Percentiles rank a stretch among this genome's conserved stretches.
Conservation (phyloP, 2,113 vertebrate genomes). For the Cygnus buccinator region DNA sequence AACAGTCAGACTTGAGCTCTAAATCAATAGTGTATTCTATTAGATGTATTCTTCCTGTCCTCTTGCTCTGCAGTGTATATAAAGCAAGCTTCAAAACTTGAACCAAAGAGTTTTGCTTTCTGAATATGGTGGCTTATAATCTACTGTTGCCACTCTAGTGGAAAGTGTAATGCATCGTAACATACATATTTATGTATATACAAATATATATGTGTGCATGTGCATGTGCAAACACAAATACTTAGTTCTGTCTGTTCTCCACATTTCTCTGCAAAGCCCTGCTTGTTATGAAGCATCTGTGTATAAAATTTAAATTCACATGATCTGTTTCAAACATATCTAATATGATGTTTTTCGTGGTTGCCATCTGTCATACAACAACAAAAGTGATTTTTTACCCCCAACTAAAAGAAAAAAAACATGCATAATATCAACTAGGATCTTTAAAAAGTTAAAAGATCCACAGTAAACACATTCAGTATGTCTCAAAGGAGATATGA, state of each 20-base stretch:
- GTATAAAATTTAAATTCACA: conserved; percentile 11
- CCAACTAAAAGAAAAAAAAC: not conserved
- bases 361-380: not conserved
- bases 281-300: not conserved
- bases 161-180: not conserved
- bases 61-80: not conserved
- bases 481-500: conserved; percentile 14
- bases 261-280: not conserved
- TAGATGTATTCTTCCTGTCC: not conserved
- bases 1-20: not conserved
- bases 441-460: conserved; percentile 1
- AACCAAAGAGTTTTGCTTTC: not conserved
- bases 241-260: not conserved
- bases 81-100: not conserved
- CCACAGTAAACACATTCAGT: not conserved
- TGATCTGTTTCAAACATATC: not conserved
- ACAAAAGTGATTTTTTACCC: not conserved
- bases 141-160: not conserved
- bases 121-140: not conserved
- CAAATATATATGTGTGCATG: rapidly evolving
- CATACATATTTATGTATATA: not conserved
- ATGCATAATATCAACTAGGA: not conserved
- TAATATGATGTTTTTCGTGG: not conserved
- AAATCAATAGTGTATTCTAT: not conserved
- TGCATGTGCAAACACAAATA: not conserved